A percentile compares a stretch with the other conserved stretches of the same genome.
phyloP scores from a whole-genome alignment of 2,797 vertebrate species.

The Rachycentron canadum region DNA sequence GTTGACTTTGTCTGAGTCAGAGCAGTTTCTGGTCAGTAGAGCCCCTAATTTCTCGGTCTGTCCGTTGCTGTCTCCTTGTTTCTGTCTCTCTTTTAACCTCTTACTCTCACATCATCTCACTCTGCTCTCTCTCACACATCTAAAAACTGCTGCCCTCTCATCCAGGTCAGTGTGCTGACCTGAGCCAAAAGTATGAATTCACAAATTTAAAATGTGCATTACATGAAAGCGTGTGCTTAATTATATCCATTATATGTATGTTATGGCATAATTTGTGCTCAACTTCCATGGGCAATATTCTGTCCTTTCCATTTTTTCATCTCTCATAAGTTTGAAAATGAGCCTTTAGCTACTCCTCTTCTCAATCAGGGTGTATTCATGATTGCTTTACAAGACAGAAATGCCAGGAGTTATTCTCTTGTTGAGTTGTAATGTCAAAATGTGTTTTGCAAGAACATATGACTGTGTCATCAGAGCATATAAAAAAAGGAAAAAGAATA shows the following conservation, averaged over 20 bases:
- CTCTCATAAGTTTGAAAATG: not conserved
- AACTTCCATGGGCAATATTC: not conserved
- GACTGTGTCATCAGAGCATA: not conserved
- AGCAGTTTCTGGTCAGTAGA: conserved; percentile 82
- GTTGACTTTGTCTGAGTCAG: conserved; percentile 84
- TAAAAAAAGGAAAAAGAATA: not conserved
- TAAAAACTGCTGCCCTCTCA: conserved; percentile 57
- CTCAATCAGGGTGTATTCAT: not conserved
- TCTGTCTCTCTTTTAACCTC: conserved; percentile 72
- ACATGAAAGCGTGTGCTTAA: not conserved
- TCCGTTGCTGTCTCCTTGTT: conserved; percentile 64
- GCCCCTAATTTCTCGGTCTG: conserved; percentile 81
- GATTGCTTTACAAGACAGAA: not conserved
- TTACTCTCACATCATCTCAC: conserved; percentile 68
- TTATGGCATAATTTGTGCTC: not conserved
- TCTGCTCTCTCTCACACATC: conserved; percentile 57
- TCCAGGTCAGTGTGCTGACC: conserved; percentile 46
- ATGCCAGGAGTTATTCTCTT: not conserved
- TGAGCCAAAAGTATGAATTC: conserved; percentile 25
- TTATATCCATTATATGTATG: not conserved
- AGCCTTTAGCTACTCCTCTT: not conserved
- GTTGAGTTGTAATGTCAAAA: conserved; percentile 1
- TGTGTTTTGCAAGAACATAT: no score
- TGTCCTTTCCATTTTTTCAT: not conserved
- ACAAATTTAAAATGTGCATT: conserved; percentile 28